Base-by-base conservation (phyloP, 2,888 invertebrate genomes). In the Andrena camellia region DNA sequence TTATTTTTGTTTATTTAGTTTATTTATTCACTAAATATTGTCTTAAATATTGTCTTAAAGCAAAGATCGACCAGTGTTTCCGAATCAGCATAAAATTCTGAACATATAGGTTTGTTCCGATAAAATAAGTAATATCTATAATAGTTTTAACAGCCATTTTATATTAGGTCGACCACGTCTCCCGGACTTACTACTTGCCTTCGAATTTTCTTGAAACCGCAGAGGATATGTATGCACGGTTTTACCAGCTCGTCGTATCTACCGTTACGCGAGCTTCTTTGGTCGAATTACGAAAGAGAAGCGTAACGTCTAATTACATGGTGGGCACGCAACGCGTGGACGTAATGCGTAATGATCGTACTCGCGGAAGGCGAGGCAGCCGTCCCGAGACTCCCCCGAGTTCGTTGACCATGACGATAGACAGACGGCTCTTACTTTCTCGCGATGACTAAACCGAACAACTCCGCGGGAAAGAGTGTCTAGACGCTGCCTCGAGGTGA, bases 361-460 rank as follows among this genome's bases (percentile, higher is more conserved):
- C 62, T 74, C 78, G 77, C 67, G 66, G 75, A 81, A 84, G 83
- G 87, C 87, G 35, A 89, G 87, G 86, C 83, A 86, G 72, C 86
- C 83, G 88, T 85, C 84, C 87, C 68, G 42, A 42, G 42, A 4
- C 42, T 42, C 13, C 33, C 33, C 42, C 17, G 88, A 78, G 90
- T 90, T 91, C 91, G 88, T 82, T 86, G 89, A 90, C 90, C 91
- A 86, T 91, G 88, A 89, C 89, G 84, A 85, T 84, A 84, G 86
- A 89, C 76, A 83, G 86, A 75, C 83, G 82, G 86, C 88, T 88
- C 86, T 90, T 91, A 91, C 91, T 91, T 91, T 90, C 90, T 88
- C 88, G 84, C 75, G 52, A 50, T 71, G 78, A 72, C 75, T 75
- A 66, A 84, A 73, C 71, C 33, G 57, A 73, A 59, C 66, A 67